Conservation (phyloP, 1,140 invertebrate genomes). For the Eurosta solidaginis region DNA sequence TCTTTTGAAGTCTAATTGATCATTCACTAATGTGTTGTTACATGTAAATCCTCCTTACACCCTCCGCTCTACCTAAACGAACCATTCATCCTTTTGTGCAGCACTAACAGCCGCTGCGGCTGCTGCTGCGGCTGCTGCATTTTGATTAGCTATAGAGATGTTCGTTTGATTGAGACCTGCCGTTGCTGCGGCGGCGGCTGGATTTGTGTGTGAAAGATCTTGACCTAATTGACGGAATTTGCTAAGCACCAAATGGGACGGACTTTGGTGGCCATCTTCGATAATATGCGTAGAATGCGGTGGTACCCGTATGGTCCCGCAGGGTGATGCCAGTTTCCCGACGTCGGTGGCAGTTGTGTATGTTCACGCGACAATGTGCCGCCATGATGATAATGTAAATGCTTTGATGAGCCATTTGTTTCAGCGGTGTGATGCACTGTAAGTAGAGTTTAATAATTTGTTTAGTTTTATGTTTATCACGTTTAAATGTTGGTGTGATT, state of each 20-base stretch:
- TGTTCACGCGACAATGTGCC: slow-evolving; percentile 60
- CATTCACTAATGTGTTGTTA: background rate
- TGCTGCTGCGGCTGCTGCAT: slow-evolving; percentile 52
- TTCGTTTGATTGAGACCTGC: slow-evolving; percentile 35
- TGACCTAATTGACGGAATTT: slow-evolving; percentile 61
- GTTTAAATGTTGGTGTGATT: slow-evolving; percentile 28
- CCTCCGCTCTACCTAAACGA: slow-evolving; percentile 62
- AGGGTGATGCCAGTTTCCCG: slow-evolving; percentile 94
- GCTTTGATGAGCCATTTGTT: slow-evolving; percentile 75
- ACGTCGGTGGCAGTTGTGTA: slow-evolving; percentile 61
- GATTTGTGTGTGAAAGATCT: slow-evolving; percentile 56
- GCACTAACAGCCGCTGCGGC: slow-evolving; percentile 47
- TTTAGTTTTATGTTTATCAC: background rate
- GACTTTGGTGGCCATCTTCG: slow-evolving; percentile 61
- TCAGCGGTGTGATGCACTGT: slow-evolving; percentile 81
- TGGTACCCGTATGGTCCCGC: slow-evolving; percentile 80
- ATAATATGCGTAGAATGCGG: slow-evolving; percentile 61
- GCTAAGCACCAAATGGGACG: slow-evolving; percentile 61
- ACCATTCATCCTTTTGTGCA: slow-evolving; percentile 73
- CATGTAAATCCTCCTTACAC: background rate
- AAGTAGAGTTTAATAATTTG: background rate
- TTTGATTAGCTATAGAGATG: slow-evolving; percentile 53
- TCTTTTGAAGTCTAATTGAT: background rate
- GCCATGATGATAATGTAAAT: slow-evolving; percentile 61
- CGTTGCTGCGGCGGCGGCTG: slow-evolving; percentile 25